Evolutionary conservation across 2,113 vertebrate species (phyloP), one percentile per base, ranked within the genome.

Genomic region (Gadus chalcogrammus): DNA sequence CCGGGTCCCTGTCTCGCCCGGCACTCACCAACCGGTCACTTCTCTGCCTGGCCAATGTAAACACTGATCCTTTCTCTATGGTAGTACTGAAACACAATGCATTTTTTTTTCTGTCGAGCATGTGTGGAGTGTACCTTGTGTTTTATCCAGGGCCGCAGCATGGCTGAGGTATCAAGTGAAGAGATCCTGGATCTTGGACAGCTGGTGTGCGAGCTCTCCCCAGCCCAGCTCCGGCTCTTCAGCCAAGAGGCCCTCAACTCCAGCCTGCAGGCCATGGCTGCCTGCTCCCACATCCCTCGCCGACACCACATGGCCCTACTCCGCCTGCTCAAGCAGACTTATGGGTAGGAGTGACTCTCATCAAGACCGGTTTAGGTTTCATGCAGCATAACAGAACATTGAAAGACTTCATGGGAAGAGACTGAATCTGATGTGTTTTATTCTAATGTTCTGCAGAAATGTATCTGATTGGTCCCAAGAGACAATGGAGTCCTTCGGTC

Each of bases 141-240:
- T 73, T 79, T 75, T 79, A 20, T 67, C 18, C 80, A 92, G 91
- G 86, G 79, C 3, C 68, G 7, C 17, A 64, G 73, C 63, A 3
- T 88, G 12, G 82, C 88, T 58, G n/a, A 1, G 0, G 20, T 92
- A 65, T 79, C 78, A 6, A 0, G 18, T 1, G 75, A 80, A 1
- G 76, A 89, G 7, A 59, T 90, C 31, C 31, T 28, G 65, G 73
- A 12, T 59, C 80, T 93, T 1, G 89, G 90, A 0, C 70, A 48
- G 0, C 60, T 92, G 17, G 0, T 90, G 63, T 92, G 90, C 69
- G 89, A 92, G 81, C 27, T 92, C 56, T 4, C 70, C 8, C 71
- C 87, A 2, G 71, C 71, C 18, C 73, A 84, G 28, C 79, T 93
- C n/a, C 7, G 58, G 2, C 79, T 74, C 24, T 61, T 91, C 80